Evolutionary conservation across 2,888 invertebrate species (phyloP).

Genomic region (Punctoribates punctum): DNA sequence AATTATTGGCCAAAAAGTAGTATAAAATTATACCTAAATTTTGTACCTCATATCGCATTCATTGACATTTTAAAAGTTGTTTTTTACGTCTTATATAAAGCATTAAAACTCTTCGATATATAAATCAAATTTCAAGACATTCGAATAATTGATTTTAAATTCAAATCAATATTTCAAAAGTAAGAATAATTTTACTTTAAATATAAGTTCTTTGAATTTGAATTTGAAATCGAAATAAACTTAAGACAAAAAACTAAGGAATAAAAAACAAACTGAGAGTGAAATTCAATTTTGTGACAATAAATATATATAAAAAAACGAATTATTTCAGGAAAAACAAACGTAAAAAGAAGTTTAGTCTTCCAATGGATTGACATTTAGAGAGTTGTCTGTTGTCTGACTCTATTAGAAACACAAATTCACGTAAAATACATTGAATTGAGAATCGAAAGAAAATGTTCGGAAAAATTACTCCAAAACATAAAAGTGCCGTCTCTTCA

Average conservation of each 20-base stretch:
- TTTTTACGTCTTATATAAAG: too few relatives aligned
- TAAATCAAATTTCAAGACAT: background rate
- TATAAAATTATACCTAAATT: background rate
- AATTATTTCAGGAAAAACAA: background rate
- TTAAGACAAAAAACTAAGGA: background rate
- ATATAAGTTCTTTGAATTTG: background rate
- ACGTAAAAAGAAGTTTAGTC: background rate
- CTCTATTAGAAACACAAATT: constrained; percentile 5
- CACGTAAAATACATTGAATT: background rate
- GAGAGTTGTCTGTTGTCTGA: constrained; percentile 14
- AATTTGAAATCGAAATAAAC: background rate
- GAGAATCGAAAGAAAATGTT: background rate
- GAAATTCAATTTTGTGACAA: constrained; percentile 14
- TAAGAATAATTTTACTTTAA: background rate
- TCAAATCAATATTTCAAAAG: background rate
- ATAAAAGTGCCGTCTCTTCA: background rate
- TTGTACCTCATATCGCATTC: too few relatives aligned
- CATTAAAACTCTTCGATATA: too few relatives aligned
- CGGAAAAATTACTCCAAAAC: background rate
- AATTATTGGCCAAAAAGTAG: background rate
- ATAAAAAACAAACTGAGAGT: background rate
- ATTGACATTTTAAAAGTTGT: too few relatives aligned
- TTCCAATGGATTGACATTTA: constrained; percentile 7
- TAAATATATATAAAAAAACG: constrained; percentile 18
- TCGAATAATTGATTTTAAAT: constrained; percentile 8